Evolutionary conservation across 2,797 vertebrate species (phyloP).

Genomic region (Hemibagrus guttatus): DNA sequence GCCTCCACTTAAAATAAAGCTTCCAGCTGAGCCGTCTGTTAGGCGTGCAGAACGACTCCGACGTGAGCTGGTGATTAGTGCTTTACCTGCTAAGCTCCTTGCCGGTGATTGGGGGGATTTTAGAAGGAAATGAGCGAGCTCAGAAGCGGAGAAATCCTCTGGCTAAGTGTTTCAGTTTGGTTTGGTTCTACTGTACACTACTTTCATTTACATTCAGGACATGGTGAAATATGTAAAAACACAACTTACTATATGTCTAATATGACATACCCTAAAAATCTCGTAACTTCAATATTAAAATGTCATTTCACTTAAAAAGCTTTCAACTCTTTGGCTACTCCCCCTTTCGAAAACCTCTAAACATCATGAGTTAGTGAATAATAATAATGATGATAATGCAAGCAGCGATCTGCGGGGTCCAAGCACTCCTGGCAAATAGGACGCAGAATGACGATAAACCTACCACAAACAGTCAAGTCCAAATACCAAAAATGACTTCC

Average conservation of each 20-base stretch:
- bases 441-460: background rate
- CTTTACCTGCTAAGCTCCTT: background rate
- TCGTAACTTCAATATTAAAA: too few species aligned
- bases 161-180: too few species aligned
- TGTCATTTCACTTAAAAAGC: too few species aligned
- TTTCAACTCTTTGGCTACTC: too few species aligned
- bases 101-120: background rate
- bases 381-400: background rate
- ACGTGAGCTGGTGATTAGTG: background rate
- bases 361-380: too few species aligned
- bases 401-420: background rate
- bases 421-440: background rate
- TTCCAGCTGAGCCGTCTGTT: background rate
- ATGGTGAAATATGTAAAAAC: too few species aligned
- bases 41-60: background rate
- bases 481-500: background rate
- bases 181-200: too few species aligned
- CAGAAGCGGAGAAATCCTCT: background rate
- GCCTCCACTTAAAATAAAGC: background rate
- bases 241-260: too few species aligned
- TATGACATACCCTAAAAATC: too few species aligned
- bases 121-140: background rate
- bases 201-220: too few species aligned
- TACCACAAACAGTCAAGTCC: background rate
- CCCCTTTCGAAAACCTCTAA: too few species aligned